Base-by-base conservation (phyloP, 2,888 invertebrate genomes). In the Drosophila prolongata region DNA sequence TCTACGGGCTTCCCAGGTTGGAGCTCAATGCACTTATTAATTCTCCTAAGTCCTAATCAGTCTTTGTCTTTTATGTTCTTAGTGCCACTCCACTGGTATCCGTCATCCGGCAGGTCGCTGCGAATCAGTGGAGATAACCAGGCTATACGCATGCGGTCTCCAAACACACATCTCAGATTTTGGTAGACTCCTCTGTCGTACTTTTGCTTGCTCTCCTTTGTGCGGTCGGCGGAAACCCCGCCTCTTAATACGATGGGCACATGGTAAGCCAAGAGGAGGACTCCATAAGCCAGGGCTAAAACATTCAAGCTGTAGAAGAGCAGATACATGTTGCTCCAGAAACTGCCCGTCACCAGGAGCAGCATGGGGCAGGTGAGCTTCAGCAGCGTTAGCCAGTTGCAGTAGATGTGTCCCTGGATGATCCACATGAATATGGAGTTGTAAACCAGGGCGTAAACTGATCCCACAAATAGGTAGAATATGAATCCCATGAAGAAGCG, bases 401-500 rank as follows among this genome's bases (percentile, higher is more conserved):
- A 49, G 53, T 86, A 91, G 1, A 84, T 47, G 4, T 62, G 74
- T 0, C 73, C 87, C 14, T 91, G 82, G 1, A 90, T 58, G 49
- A 78, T 55, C 91, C 94, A 94, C 69, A 96, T 92, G 91, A 95
- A 97, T 71, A 93, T 92, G 13, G 95, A 93, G 90, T 97, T 97
- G 77, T 95, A 96, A 86, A 93, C 94, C 71, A 95, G 94, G 37
- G 95, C 93, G 92, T 96, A 96, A 0, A 94, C 49, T 76, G 96
- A 95, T 2, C 95, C 95, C 52, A 96, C 80, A 87, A 96, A 95
- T 61, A 96, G 92, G 89, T 97, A 95, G 38, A 95, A 90, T 0
- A 96, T 93, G 90, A 97, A 96, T 90, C 95, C 94, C 52, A 97
- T 92, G 87, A 98, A 98, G 91, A 96, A 98, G 88, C 98, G 94